Evolutionary conservation across 1,140 invertebrate genomes (phyloP).

Genomic region (Cyclargus thomasi): DNA sequence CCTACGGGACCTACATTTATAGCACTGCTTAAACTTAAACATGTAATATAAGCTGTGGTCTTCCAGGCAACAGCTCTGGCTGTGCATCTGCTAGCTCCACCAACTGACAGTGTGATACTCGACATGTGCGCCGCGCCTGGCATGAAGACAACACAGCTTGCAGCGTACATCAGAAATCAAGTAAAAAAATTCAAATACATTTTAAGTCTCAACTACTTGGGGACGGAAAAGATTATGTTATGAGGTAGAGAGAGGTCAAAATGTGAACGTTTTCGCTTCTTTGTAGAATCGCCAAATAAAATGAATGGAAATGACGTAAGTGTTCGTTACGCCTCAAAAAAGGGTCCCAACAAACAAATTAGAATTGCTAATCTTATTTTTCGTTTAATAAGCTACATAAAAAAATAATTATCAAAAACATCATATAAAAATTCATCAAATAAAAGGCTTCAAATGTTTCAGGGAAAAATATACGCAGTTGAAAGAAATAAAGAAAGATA

Average conservation of each 20-base stretch:
- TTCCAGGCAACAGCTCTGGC: slow-evolving; percentile 91
- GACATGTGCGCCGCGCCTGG: slow-evolving; percentile 98
- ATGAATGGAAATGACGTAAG: too few species aligned
- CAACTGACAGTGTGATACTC: slow-evolving; percentile 81
- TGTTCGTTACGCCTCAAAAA: too few species aligned
- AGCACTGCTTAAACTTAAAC: background rate
- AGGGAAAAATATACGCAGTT: slow-evolving; percentile 87
- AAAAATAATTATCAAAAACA: too few species aligned
- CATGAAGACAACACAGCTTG: slow-evolving; percentile 95
- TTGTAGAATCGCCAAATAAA: too few species aligned
- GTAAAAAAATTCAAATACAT: slow-evolving; percentile 29
- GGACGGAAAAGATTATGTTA: too few species aligned
- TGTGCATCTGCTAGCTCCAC: slow-evolving; percentile 83
- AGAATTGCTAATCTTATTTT: too few species aligned
- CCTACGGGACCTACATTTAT: too few species aligned
- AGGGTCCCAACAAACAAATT: too few species aligned
- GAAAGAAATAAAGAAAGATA: slow-evolving; percentile 84
- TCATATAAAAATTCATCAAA: too few species aligned
- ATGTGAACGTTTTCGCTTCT: too few species aligned
- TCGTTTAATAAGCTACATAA: too few species aligned
- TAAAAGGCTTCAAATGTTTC: slow-evolving; percentile 6
- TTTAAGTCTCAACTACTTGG: background rate
- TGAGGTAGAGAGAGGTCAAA: too few species aligned
- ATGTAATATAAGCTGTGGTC: background rate
- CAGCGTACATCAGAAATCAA: slow-evolving; percentile 86